phyloP scores from a whole-genome alignment of 2,888 invertebrate species.

The Drosophila maculinotata region DNA sequence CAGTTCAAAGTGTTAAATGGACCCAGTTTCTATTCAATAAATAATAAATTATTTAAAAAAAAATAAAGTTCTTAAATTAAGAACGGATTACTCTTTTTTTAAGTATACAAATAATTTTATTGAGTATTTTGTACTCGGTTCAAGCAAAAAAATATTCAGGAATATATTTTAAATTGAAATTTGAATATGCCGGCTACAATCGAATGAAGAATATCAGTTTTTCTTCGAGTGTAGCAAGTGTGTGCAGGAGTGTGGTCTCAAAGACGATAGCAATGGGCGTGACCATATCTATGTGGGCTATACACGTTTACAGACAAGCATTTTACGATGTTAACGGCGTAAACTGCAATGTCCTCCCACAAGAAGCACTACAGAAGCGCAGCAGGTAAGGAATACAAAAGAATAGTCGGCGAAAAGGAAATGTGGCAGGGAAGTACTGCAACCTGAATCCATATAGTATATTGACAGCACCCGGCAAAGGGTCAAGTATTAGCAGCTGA shows the following conservation, averaged over 20 bases:
- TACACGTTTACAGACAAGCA: conserved; percentile 38
- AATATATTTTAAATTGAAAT: too few species aligned
- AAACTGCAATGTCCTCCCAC: conserved; percentile 52
- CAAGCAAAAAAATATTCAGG: too few species aligned
- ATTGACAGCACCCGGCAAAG: conserved; percentile 24
- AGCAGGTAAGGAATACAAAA: background rate
- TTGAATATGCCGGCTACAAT: too few species aligned
- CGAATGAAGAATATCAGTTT: too few species aligned
- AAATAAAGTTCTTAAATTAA: too few species aligned
- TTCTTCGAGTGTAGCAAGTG: background rate
- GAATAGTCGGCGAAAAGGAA: background rate
- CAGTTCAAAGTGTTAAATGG: too few species aligned
- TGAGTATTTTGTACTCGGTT: too few species aligned
- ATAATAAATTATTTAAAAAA: too few species aligned
- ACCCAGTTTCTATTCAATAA: too few species aligned
- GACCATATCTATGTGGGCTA: conserved; percentile 53
- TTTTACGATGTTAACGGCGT: conserved; percentile 72
- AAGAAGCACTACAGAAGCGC: background rate
- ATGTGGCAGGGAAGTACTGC: conserved; percentile 9
- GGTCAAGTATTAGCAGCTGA: conserved; percentile 25
- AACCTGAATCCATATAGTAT: conserved; percentile 46
- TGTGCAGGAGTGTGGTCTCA: conserved; percentile 12
- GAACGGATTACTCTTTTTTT: too few species aligned
- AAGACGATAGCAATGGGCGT: conserved; percentile 40
- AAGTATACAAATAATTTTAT: too few species aligned